Base-by-base conservation (phyloP, 2,797 vertebrate species). In the Trachurus trachurus region DNA sequence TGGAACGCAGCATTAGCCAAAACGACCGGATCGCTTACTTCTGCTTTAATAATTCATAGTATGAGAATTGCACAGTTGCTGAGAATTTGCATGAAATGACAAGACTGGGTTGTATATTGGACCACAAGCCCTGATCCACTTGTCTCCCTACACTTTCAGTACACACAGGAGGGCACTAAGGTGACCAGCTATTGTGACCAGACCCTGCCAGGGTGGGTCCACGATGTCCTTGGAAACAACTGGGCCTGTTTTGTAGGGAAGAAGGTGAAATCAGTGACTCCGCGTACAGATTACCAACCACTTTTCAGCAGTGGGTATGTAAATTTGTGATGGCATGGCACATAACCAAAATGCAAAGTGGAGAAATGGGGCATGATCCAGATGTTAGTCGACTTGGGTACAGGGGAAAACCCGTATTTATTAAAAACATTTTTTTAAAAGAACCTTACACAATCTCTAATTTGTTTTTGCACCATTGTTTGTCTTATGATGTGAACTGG, bases 241-340 rank as follows among this genome's bases (percentile, higher is more conserved):
- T 99, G 98, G 98, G 98, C 96, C 29, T 99, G 98, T 88, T 99
- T 99, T 82, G 88, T 89, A 0, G 98, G 96, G 26, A 96, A 92
- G 80, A 97, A 94, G 71, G 81, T 95, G 37, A 88, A 90, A 1
- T 50, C 92, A 0, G 61, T 94, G 13, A 66, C 80, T 0, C 90
- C 93, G 0, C 89, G 83, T 39, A 68, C 62, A 17, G 83, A 61
- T 0, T 0, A 66, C 62, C 90, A 85, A 42, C 0, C 70, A 29
- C 0, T 89, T 40, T 86, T 78, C 34, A 85, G 58, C 65, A 82
- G 74, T 49, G 74, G 87, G 95, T 96, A 84, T 0, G 50, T 71
- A 34, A 34, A 11, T 40, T 34, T 9, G 19, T 11, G 3, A 31
- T 11, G 2, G 11, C 0, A 52, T 26, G 21, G 42, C 10, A 4